phyloP scores from a whole-genome alignment of 2,888 invertebrate species.

The Cerastis leucographa region DNA sequence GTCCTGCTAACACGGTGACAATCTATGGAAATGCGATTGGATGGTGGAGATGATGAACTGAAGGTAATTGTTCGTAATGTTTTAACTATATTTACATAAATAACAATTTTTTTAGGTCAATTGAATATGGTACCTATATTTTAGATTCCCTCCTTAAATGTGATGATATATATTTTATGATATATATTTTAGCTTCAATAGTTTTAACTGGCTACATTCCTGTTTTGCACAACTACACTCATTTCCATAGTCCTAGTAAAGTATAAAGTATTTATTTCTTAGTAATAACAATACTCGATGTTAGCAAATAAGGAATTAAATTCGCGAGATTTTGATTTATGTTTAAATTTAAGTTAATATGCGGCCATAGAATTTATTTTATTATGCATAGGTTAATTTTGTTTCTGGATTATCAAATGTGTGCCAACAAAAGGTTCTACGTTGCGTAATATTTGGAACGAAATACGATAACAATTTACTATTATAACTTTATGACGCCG shows the following conservation, averaged over 20 bases:
- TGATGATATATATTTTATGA: conserved; percentile 50
- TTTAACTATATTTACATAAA: conserved; percentile 44
- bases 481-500: conserved; percentile 40
- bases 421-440: conserved; percentile 20
- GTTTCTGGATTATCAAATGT: conserved; percentile 15
- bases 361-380: conserved; percentile 53
- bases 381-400: conserved; percentile 24
- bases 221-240: conserved; percentile 46
- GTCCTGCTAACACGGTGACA: conserved; percentile 60
- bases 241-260: conserved; percentile 50
- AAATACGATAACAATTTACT: conserved; percentile 35
- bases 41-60: conserved; percentile 20
- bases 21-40: conserved; percentile 36
- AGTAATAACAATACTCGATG: conserved; percentile 37
- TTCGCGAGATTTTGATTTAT: conserved; percentile 43
- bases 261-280: conserved; percentile 36
- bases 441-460: conserved; percentile 17
- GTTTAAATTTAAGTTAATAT: conserved; percentile 35
- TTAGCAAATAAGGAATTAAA: conserved; percentile 44
- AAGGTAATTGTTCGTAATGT: conserved; percentile 40
- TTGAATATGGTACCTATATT: conserved; percentile 27
- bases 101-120: conserved; percentile 41
- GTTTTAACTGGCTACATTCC: conserved; percentile 62
- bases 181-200: conserved; percentile 53
- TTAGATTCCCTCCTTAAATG: conserved; percentile 58